Percentiles rank a stretch among this genome's conserved stretches.
These are phyloP conservation scores for Drosophila mauritiana DNA, from an alignment of 1,140 invertebrate genomes.

Conservation along the genomic window DNA sequence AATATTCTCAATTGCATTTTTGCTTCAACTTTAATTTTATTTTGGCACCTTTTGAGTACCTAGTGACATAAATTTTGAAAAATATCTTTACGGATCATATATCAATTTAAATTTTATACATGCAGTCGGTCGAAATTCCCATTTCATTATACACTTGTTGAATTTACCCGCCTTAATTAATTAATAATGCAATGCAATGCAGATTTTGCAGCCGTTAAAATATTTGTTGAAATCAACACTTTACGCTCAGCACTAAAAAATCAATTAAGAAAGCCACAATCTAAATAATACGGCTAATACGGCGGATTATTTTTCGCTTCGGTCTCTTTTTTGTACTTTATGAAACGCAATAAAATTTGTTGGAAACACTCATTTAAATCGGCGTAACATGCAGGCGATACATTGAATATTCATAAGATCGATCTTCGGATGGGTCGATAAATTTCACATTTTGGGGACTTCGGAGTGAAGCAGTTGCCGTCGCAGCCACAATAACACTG, in stretches of 20 bases:
- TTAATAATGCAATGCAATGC: constrained; percentile 33
- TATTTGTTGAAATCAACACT: constrained; percentile 47
- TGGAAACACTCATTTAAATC: constrained; percentile 68
- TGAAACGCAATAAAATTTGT: constrained; percentile 74
- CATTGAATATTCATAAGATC: constrained; percentile 72
- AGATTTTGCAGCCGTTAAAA: constrained; percentile 50
- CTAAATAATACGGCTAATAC: constrained; percentile 12
- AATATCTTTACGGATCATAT: not conserved
- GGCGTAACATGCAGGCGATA: constrained; percentile 71
- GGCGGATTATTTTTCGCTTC: constrained; percentile 34
- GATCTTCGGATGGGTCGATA: constrained; percentile 50
- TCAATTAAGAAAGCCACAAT: constrained; percentile 52
- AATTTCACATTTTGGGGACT: constrained; percentile 50
- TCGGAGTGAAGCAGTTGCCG: constrained; percentile 52
- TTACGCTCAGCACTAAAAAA: constrained; percentile 36
- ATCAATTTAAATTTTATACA: constrained; percentile 4
- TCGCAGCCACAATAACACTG: constrained; percentile 26
- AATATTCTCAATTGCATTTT: not conserved
- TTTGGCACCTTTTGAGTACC: not conserved
- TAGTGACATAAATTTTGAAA: not conserved
- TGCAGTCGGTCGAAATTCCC: not conserved
- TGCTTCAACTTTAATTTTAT: not conserved
- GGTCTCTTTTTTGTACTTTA: constrained; percentile 49
- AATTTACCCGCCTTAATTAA: constrained; percentile 16
- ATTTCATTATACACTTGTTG: constrained; percentile 11